phyloP scores from a whole-genome alignment of 2,113 vertebrate species.

The Cariama cristata region DNA sequence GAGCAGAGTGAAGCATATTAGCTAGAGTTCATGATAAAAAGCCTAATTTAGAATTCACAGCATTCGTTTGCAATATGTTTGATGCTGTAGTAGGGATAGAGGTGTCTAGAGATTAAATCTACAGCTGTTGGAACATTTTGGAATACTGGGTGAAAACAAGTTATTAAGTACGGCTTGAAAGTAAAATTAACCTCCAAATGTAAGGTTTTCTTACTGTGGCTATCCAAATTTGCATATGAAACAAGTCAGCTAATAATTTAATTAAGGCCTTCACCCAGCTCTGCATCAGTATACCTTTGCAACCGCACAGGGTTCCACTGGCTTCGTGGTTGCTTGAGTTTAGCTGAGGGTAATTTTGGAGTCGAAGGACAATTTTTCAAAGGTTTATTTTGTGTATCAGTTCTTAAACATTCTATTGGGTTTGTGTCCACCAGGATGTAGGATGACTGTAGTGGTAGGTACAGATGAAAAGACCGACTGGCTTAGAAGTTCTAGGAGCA shows the following conservation, averaged over 20 bases:
- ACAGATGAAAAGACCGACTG: background rate
- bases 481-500: background rate
- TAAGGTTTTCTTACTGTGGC: background rate
- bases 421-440: background rate
- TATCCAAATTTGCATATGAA: background rate
- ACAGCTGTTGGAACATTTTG: slow-evolving; percentile 4
- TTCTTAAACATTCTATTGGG: background rate
- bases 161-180: slow-evolving; percentile 5
- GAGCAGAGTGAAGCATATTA: background rate
- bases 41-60: background rate
- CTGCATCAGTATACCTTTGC: background rate
- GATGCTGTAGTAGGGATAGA: background rate
- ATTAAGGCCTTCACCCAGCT: background rate
- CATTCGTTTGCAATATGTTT: background rate
- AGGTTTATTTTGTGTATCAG: background rate
- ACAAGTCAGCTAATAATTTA: background rate
- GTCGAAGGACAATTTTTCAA: background rate
- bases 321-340: background rate
- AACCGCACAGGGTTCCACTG: background rate
- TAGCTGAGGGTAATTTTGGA: background rate
- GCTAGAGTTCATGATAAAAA: background rate
- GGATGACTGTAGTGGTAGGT: background rate
- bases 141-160: background rate
- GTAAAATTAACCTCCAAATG: background rate
- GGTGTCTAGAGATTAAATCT: slow-evolving; percentile 18